Conservation (phyloP, 2,888 invertebrate genomes). For the Drosophila histrio region DNA sequence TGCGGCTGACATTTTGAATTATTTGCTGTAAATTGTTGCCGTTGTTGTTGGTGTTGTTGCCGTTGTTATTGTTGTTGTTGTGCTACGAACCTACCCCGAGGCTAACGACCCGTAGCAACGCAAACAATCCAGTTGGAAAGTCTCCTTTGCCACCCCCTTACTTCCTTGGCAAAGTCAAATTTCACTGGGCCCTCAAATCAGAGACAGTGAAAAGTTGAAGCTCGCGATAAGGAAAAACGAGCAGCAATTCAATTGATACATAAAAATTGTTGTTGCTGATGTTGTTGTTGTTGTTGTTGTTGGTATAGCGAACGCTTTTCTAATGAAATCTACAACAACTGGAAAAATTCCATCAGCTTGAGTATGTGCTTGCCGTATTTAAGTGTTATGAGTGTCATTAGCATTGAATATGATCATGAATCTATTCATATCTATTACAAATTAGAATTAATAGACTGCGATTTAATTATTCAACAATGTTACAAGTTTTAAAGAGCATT, state of each 20-base stretch:
- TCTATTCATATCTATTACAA: slow-evolving; percentile 22
- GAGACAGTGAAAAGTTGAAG: slow-evolving; percentile 41
- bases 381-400: slow-evolving; percentile 14
- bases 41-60: neutral
- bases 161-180: slow-evolving; percentile 18
- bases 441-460: neutral
- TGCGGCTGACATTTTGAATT: slow-evolving; percentile 76
- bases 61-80: neutral
- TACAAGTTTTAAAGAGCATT: too few relatives aligned
- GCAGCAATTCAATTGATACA: slow-evolving; percentile 54
- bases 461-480: neutral
- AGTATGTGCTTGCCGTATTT: neutral
- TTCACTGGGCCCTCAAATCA: slow-evolving; percentile 30
- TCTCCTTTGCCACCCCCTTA: neutral
- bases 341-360: neutral
- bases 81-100: slow-evolving; percentile 21
- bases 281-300: too few relatives aligned
- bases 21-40: slow-evolving; percentile 63
- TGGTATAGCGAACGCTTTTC: neutral
- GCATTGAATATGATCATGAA: slow-evolving; percentile 35
- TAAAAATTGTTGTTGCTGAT: slow-evolving; percentile 47
- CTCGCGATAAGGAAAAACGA: slow-evolving; percentile 51
- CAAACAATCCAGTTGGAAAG: slow-evolving; percentile 40
- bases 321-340: slow-evolving; percentile 12
- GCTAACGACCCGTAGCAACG: slow-evolving; percentile 58